Evolutionary conservation across 2,797 vertebrate genomes (phyloP), one percentile per base, ranked within the genome.

Genomic region (Echiichthys vipera): DNA sequence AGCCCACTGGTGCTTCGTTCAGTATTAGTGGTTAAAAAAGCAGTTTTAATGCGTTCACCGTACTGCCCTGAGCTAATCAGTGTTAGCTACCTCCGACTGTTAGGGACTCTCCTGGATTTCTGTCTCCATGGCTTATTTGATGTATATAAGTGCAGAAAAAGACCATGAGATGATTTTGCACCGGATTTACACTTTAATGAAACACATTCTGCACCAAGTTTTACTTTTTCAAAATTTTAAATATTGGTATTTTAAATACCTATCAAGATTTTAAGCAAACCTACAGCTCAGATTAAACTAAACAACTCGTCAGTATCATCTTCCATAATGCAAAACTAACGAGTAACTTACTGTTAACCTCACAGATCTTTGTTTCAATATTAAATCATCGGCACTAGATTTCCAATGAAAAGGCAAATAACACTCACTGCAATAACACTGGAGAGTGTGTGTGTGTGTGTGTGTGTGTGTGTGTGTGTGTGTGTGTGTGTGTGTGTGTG

Each of bases 271-370:
- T 61, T 7, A 67, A 54, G 2, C 54, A 64, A 66, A 62, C 49
- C 66, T 59, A 51, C 57, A 72, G 40, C 66, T 53, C 18, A 65
- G 43, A 85, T 79, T 82, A 63, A 88, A 81, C 61, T 27, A 65
- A 79, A 51, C 71, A 80, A 83, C 68, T 46, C 63, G 39, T 70
- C 25, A 77, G 34, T 34, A 62, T 77, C 57, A 50, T 74, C 67
- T 61, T 73, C 47, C 29, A 53, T 70, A 57, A 71, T 74, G 69
- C 11, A 14, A 65, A 50, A 88, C 91, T 91, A 92, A 91, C 85
- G 29, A 74, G 17, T 49, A 66, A 29, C 76, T 80, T 47, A 43
- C 64, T 49, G 49, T 89, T 89, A 90, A 87, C 80, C 58, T 75
- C 73, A 81, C 72, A 50, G 14, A 75, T 58, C 37, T 80, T 43